Evolutionary conservation across 2,888 invertebrate species (phyloP).

Genomic region (Drosophila mulleri): DNA sequence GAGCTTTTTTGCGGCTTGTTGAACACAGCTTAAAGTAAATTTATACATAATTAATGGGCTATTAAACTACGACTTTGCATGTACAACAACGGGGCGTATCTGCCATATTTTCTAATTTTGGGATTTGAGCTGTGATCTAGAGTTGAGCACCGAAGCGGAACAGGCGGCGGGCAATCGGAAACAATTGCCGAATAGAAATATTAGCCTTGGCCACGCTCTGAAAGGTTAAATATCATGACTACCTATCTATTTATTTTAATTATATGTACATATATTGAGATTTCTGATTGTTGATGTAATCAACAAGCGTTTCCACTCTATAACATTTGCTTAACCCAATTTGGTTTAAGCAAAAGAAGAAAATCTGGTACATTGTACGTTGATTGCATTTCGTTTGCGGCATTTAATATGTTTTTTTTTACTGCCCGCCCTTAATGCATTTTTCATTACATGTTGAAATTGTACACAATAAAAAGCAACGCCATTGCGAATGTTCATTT

Average conservation of each 20-base stretch:
- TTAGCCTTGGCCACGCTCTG: constrained; percentile 45
- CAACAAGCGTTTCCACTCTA: constrained; percentile 12
- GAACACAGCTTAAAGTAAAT: constrained; percentile 56
- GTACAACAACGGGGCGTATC: constrained; percentile 55
- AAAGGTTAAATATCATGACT: constrained; percentile 14
- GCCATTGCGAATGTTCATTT: constrained; percentile 3
- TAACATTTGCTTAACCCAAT: constrained; percentile 31
- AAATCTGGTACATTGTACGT: background rate
- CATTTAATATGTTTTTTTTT: constrained; percentile 16
- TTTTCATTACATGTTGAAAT: constrained; percentile 31
- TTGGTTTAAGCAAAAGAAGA: constrained; percentile 11
- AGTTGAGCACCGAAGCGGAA: constrained; percentile 57
- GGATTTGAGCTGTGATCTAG: constrained; percentile 38
- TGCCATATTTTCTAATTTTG: constrained; percentile 24
- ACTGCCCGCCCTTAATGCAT: constrained; percentile 30
- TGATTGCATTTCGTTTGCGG: constrained; percentile 13
- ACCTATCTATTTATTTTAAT: background rate
- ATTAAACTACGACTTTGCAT: constrained; percentile 47
- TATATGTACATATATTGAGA: background rate
- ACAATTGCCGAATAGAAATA: constrained; percentile 21
- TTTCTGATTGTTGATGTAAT: constrained; percentile 19
- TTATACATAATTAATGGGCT: constrained; percentile 67
- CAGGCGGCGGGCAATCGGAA: constrained; percentile 35
- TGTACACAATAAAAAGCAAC: constrained; percentile 2
- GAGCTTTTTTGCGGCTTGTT: constrained; percentile 63